Evolutionary conservation across 92 coral and sea anemone species (phyloP).

Genomic region (Palythoa caribaeorum): DNA sequence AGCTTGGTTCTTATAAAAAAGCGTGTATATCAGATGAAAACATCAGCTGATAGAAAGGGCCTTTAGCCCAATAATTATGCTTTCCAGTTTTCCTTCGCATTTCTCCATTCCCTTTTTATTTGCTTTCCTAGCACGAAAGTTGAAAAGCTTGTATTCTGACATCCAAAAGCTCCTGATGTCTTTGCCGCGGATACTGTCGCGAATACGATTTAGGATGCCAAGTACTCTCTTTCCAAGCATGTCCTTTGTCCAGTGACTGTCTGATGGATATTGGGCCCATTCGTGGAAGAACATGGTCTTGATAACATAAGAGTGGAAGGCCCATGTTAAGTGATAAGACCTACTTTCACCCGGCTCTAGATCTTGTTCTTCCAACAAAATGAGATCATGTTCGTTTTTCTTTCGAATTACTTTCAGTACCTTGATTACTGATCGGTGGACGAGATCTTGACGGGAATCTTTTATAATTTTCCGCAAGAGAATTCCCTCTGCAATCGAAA

Average conservation of each 20-base stretch:
- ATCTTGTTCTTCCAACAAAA: constrained; percentile 41
- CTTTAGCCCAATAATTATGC: constrained; percentile 11
- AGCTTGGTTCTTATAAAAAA: too few species aligned
- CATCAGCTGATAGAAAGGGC: constrained; percentile 2
- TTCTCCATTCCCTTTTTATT: constrained; percentile 9
- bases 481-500: constrained; percentile 69
- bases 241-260: constrained; percentile 40
- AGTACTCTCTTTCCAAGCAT: constrained; percentile 45
- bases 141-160: constrained; percentile 67
- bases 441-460: neutral
- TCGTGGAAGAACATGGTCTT: constrained; percentile 72
- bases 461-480: constrained; percentile 40
- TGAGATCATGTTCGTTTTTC: constrained; percentile 45
- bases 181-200: constrained; percentile 43
- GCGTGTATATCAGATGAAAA: too few species aligned
- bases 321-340: constrained; percentile 50
- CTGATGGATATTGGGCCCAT: constrained; percentile 61
- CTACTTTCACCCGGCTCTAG: neutral
- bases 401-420: constrained; percentile 63
- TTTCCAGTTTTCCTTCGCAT: constrained; percentile 17
- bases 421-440: constrained; percentile 48
- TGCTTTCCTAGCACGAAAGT: constrained; percentile 64
- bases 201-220: constrained; percentile 48
- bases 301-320: constrained; percentile 58
- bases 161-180: constrained; percentile 70